Base-by-base conservation (phyloP, 2,113 vertebrate species). In the Colistium nudipinnis region DNA sequence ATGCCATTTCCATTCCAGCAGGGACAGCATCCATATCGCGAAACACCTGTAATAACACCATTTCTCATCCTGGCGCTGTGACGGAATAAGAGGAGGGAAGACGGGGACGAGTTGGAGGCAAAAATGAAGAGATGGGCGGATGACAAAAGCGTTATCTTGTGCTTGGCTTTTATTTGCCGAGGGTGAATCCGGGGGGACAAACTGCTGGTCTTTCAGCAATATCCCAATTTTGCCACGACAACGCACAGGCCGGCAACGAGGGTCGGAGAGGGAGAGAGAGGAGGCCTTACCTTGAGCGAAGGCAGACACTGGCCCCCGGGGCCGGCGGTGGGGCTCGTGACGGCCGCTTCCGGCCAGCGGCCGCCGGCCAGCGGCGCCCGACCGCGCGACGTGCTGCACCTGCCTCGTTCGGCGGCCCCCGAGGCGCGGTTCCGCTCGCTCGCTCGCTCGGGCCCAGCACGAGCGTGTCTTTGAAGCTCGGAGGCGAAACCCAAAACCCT, bases 1-100 rank as follows among this genome's bases (percentile, higher is more conserved):
- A 90, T 85, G 87, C 44, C 63, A 82, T 88, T 92, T 88, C 81
- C 87, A 91, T 83, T 85, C 63, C 55, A 80, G 79, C 74, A 57
- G 43, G 67, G 75, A 81, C 52, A 73, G 78, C 78, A 78, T 86
- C 82, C 62, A 41, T 71, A 84, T 87, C 59, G 65, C 56, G 49
- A 91, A 80, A 88, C 92, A 93, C 89, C 91, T 94, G 92, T 86
- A 79, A 86, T 90, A 93, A 93, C 91, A 92, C 69, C 0, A 78
- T 91, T 88, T 88, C 87, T 91, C 86, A 90, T 89, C 54, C 43
- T n/a, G 53, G 62, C 78, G 64, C 80, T 76, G 62, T 62, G 19
- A 49, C 33, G 78, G 72, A 77, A 76, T 53, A 54, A 66, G 36
- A 62, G 68, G 77, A 65, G 63, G 51, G 54, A 30, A 67, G 57